Base-by-base conservation (phyloP, 2,113 vertebrate species). In the Pterocles gutturalis region DNA sequence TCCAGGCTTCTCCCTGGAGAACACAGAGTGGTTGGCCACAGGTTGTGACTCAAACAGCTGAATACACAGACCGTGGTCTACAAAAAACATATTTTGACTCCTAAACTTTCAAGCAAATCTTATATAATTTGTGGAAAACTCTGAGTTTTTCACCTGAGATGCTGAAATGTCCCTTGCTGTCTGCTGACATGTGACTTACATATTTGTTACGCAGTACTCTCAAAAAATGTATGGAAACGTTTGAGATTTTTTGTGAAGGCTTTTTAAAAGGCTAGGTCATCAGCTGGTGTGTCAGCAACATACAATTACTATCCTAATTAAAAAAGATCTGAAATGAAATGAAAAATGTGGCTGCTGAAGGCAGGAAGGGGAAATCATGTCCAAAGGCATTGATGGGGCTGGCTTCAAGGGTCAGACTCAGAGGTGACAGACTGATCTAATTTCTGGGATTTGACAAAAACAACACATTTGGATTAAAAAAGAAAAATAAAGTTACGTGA, bases 371-470 rank as follows among this genome's bases (percentile, higher is more conserved):
- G 36, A 89, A 73, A 34, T 33, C 17, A n/a, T 11, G 33, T 41
- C 36, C 65, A 76, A 89, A 73, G 34, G 7, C n/a, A 76, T 22
- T 58, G 71, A 66, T 31, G 43, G 25, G 13, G 18, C 57, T 94
- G 70, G 45, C 70, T 87, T 64, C 51, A 79, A 49, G 64, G 41
- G 33, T 91, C 77, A 93, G 58, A 64, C 43, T 81, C 2, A 2
- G 72, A 97, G 54, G 92, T 95, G 91, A 60, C 53, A 97, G 94
- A 97, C 78, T 78, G 89, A 94, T 60, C 83, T 95, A 26, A 91
- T 94, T 93, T 90, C 90, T 93, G 46, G 19, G 65, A 87, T 85
- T 96, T 90, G 73, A 83, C 24, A 64, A 65, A 91, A 87, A 4
- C 61, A 81, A 49, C 87, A 87, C 83, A 91, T 84, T 45, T 85